Conservation (phyloP, 2,888 invertebrate genomes). For the Shargacucullia verbasci region DNA sequence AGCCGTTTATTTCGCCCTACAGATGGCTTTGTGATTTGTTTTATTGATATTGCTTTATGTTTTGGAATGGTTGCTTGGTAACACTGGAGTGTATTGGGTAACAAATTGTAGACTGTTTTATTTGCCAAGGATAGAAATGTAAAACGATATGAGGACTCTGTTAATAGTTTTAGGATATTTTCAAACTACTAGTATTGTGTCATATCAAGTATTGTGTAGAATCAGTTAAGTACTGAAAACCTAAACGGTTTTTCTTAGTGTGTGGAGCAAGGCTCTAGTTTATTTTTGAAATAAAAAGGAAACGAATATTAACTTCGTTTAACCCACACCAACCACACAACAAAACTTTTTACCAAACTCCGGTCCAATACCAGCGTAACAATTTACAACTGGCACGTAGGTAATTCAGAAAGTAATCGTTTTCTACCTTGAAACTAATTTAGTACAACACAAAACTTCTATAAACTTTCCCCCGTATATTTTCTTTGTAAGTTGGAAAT, state of each 20-base stretch:
- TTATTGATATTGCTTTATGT: conserved; percentile 67
- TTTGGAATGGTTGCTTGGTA: conserved; percentile 35
- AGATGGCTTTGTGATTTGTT: conserved; percentile 76
- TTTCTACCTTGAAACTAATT: conserved; percentile 37
- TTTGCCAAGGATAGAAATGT: conserved; percentile 3
- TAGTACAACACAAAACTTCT: conserved; percentile 25
- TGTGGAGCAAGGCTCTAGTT: no score
- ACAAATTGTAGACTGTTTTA: conserved; percentile 12
- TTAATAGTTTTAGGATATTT: no score
- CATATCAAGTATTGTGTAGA: no score
- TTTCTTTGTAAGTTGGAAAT: conserved; percentile 29
- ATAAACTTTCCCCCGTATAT: conserved; percentile 28
- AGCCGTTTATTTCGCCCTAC: conserved; percentile 77
- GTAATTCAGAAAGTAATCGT: conserved; percentile 36
- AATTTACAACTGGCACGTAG: conserved; percentile 23
- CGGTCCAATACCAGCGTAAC: not conserved
- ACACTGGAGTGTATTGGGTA: conserved; percentile 29
- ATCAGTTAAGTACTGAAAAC: no score
- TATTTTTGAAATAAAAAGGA: no score
- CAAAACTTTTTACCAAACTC: not conserved
- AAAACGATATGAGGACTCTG: not conserved
- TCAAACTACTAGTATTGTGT: no score
- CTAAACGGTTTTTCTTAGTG: no score
- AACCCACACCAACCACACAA: no score
- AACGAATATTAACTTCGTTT: no score